Evolutionary conservation across 2,113 vertebrate genomes (phyloP).

Genomic region (Halichoerus grypus): DNA sequence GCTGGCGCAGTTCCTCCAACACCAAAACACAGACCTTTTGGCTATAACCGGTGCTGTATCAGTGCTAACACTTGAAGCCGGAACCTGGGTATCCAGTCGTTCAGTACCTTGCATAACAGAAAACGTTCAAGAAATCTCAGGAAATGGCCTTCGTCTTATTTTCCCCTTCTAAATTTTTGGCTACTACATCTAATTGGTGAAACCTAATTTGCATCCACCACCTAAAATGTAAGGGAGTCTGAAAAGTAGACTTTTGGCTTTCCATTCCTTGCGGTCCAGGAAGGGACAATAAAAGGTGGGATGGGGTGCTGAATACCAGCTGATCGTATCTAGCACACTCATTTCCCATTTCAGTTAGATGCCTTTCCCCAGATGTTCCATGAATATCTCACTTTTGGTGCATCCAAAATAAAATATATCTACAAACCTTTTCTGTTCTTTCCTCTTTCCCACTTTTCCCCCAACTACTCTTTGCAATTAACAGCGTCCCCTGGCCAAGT

Average conservation of each 20-base stretch:
- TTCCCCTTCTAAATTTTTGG: neutral
- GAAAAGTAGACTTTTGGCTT: neutral
- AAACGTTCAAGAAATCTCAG: neutral
- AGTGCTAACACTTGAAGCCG: neutral
- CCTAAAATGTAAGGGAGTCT: neutral
- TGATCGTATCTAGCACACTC: neutral
- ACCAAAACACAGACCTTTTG: neutral
- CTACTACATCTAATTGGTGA: neutral
- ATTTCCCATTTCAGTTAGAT: neutral
- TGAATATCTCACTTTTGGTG: neutral
- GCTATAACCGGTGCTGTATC: neutral
- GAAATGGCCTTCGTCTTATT: neutral
- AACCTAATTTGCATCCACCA: neutral
- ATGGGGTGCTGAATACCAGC: neutral
- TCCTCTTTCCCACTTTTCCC: neutral
- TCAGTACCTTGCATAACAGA: neutral
- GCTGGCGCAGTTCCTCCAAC: neutral
- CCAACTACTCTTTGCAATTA: neutral
- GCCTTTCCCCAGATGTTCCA: neutral
- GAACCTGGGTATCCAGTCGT: neutral
- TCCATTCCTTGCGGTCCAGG: neutral
- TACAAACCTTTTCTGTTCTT: neutral
- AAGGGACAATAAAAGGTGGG: neutral
- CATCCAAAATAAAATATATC: neutral
- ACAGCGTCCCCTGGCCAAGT: neutral